Conservation (phyloP, 2,888 invertebrate genomes). For the Anaspis maculata region DNA sequence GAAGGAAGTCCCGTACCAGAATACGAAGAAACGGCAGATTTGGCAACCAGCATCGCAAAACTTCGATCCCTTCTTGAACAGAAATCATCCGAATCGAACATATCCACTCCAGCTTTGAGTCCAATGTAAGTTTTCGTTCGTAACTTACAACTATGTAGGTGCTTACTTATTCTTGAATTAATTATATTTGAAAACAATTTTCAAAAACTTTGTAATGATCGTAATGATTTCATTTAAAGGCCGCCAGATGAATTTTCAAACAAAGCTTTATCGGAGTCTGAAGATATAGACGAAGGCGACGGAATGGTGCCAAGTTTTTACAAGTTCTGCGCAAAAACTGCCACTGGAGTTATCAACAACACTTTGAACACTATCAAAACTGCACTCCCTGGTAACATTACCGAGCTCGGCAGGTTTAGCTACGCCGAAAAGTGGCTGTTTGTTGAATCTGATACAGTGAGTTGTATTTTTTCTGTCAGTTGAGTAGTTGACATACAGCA, state of each 20-base stretch:
- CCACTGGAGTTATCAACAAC: slow-evolving; percentile 62
- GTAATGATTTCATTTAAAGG: slow-evolving; percentile 13
- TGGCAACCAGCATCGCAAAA: slow-evolving; percentile 64
- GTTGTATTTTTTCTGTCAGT: slow-evolving; percentile 37
- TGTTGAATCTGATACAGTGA: too few species aligned
- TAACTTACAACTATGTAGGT: not conserved
- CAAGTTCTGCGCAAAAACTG: slow-evolving; percentile 65
- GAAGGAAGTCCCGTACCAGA: slow-evolving; percentile 48
- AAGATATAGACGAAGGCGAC: slow-evolving; percentile 32
- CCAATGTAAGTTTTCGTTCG: slow-evolving; percentile 33
- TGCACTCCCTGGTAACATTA: slow-evolving; percentile 51
- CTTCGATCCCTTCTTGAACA: slow-evolving; percentile 57
- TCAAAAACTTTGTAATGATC: not conserved
- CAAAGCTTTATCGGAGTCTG: slow-evolving; percentile 17
- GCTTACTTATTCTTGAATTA: not conserved
- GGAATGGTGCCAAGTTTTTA: slow-evolving; percentile 42
- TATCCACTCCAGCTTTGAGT: slow-evolving; percentile 39
- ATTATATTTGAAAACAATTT: too few species aligned
- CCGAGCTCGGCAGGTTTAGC: slow-evolving; percentile 35
- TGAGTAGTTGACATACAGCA: too few species aligned
- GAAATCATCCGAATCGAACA: slow-evolving; percentile 38
- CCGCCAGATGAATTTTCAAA: slow-evolving; percentile 26
- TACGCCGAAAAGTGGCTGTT: slow-evolving; percentile 43
- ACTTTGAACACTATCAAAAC: slow-evolving; percentile 69
- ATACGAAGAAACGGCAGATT: slow-evolving; percentile 65